Evolutionary conservation across 2,113 vertebrate genomes (phyloP).

Genomic region (Dipodomys spectabilis): DNA sequence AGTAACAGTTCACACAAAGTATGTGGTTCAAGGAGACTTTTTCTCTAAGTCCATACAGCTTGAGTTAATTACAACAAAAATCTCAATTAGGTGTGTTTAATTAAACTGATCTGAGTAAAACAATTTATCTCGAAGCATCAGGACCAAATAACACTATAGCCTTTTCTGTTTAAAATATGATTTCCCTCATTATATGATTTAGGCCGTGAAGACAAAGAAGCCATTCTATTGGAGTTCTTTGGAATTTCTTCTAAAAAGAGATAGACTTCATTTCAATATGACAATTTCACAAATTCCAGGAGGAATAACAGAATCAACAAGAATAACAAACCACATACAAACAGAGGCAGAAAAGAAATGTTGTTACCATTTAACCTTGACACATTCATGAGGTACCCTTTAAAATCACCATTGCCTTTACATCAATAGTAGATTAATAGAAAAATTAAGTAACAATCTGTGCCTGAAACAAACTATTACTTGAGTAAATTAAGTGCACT

Average conservation of each 20-base stretch:
- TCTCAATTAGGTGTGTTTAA: conserved; percentile 9
- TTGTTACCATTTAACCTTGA: background rate
- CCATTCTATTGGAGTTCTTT: background rate
- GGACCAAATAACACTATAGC: background rate
- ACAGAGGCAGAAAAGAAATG: background rate
- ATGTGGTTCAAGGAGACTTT: conserved; percentile 62
- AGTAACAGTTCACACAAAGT: conserved; percentile 36
- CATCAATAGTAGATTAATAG: background rate
- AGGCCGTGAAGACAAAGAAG: background rate
- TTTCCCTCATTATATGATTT: conserved; percentile 10
- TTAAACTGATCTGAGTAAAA: conserved; percentile 11
- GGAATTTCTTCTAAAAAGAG: background rate
- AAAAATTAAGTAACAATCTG: background rate
- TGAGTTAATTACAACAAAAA: conserved; percentile 59
- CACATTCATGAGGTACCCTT: background rate
- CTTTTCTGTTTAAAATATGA: background rate
- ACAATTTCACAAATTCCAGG: conserved; percentile 12
- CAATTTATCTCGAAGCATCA: background rate
- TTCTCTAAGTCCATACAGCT: background rate
- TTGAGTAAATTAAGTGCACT: background rate
- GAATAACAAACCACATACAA: background rate
- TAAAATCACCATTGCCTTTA: background rate
- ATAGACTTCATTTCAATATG: background rate
- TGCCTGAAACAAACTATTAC: background rate
- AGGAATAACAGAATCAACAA: background rate